phyloP scores from a whole-genome alignment of 2,888 invertebrate species.

The Epinotia brunnichana region DNA sequence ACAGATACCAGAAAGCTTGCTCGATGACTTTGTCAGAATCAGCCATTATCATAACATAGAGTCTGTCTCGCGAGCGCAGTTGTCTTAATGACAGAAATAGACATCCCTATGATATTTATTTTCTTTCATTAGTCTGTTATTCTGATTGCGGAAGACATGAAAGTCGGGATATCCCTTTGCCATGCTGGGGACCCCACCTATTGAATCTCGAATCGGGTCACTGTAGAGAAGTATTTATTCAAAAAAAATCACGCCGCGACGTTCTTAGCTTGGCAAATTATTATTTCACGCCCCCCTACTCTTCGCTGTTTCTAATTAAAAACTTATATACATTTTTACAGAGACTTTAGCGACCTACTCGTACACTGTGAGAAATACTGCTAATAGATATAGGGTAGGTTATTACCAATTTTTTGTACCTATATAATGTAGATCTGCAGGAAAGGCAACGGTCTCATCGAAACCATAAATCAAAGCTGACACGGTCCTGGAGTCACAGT shows the following conservation, averaged over 20 bases:
- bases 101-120: not conserved
- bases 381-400: not conserved
- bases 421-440: slow-evolving; percentile 16
- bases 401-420: no score
- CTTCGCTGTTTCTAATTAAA: no score
- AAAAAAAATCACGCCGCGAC: not conserved
- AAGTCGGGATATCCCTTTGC: not conserved
- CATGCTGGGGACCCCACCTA: not conserved
- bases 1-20: not conserved
- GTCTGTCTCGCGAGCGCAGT: no score
- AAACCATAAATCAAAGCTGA: slow-evolving; percentile 33
- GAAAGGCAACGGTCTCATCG: slow-evolving; percentile 29
- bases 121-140: not conserved
- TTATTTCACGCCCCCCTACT: no score
- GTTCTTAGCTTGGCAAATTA: not conserved
- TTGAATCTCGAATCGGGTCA: not conserved
- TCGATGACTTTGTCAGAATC: not conserved
- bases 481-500: slow-evolving; percentile 22
- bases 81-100: no score
- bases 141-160: not conserved
- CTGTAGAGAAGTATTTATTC: not conserved
- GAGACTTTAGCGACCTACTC: not conserved
- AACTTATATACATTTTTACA: no score
- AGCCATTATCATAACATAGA: not conserved
- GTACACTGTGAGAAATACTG: not conserved